A percentile compares a stretch with the other conserved stretches of the same genome.
Conservation (phyloP, 2,797 vertebrate genomes). For the Tokudaia muenninki region DNA sequence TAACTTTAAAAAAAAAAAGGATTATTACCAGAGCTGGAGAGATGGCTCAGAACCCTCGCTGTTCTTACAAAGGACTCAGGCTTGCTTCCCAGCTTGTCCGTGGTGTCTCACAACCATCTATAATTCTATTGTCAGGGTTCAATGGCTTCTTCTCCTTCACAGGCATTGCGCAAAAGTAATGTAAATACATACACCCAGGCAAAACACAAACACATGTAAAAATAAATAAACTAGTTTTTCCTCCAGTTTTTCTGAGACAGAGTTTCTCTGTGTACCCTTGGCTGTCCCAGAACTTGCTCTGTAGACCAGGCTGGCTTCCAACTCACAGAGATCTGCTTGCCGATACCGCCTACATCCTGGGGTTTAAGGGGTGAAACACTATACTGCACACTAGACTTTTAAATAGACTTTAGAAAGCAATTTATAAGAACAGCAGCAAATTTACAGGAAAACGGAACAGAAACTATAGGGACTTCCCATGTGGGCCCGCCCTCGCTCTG, state of each 20-base stretch:
- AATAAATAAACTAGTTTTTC: neutral
- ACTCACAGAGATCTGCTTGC: neutral
- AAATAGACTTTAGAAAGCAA: neutral
- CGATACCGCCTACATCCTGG: neutral
- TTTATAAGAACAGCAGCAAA: neutral
- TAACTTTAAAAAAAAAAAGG: neutral
- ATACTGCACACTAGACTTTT: neutral
- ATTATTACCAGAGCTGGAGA: neutral
- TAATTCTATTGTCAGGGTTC: neutral
- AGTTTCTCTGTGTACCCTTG: neutral
- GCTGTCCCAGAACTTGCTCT: neutral
- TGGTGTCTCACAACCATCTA: neutral
- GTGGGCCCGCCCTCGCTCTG: neutral
- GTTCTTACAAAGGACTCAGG: too few relatives aligned
- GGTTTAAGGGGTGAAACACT: neutral
- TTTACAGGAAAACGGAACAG: constrained; percentile 35
- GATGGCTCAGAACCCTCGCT: neutral
- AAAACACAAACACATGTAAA: neutral
- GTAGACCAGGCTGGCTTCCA: neutral
- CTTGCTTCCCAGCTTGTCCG: too few relatives aligned
- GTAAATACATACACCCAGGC: neutral
- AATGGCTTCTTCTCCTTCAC: neutral
- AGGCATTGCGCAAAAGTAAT: neutral
- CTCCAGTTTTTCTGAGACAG: neutral
- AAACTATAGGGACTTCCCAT: neutral